Percentiles rank a stretch among this genome's conserved stretches.
phyloP scores from a whole-genome alignment of 1,140 invertebrate genomes.

The Linepithema humile region DNA sequence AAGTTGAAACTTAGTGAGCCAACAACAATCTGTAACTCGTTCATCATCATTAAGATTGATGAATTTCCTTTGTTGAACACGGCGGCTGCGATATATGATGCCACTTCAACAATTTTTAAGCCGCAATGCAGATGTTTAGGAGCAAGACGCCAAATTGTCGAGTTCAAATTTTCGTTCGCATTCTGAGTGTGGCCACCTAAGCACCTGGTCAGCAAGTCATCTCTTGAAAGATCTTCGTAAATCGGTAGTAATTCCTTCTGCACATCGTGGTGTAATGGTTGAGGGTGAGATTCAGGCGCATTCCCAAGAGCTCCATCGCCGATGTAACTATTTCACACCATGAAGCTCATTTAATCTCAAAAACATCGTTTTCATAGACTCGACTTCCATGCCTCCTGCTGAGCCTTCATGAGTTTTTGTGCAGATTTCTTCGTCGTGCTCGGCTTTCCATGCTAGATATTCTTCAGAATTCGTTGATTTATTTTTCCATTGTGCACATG shows the following conservation, averaged over 20 bases:
- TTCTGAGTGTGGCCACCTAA: not conserved
- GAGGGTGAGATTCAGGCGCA: not conserved
- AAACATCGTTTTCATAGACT: not conserved
- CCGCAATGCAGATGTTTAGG: not conserved
- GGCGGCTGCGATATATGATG: not conserved
- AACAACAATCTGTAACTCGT: not conserved
- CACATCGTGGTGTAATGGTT: too few relatives aligned
- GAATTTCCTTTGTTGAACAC: conserved; percentile 2
- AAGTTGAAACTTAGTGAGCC: not conserved
- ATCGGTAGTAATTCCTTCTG: too few relatives aligned
- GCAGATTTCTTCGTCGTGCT: too few relatives aligned
- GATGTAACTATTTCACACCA: too few relatives aligned
- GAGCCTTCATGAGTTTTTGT: not conserved
- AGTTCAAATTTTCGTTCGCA: not conserved
- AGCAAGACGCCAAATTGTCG: too few relatives aligned
- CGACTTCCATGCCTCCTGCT: not conserved
- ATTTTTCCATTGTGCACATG: not conserved
- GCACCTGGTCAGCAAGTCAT: too few relatives aligned
- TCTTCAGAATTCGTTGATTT: not conserved
- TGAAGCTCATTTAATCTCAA: too few relatives aligned
- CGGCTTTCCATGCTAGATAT: too few relatives aligned
- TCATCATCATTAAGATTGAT: not conserved
- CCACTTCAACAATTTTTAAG: not conserved
- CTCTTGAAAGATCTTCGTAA: too few relatives aligned
- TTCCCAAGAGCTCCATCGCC: not conserved